Base-by-base conservation (phyloP, 2,888 invertebrate genomes). In the Embidobia sp. region DNA sequence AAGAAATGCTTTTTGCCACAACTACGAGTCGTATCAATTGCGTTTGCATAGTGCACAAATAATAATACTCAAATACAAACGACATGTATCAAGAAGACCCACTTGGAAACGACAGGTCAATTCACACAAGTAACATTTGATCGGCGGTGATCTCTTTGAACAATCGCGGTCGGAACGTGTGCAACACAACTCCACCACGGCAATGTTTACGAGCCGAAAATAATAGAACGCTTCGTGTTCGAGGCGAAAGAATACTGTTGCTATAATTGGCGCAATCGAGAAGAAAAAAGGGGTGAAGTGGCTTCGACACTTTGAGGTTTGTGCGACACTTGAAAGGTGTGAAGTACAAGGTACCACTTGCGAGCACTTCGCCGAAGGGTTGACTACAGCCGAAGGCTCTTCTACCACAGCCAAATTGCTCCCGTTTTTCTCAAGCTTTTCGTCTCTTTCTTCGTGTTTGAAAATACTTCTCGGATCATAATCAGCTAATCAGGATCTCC, bases 261-360 rank as follows among this genome's bases (percentile, higher is more conserved):
- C 46, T 33, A 11, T 61, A 72, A 72, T 63, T 72, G 61, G 46
- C 33, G 51, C 22, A 55, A 37, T 46, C 22, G 61, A 61, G 35
- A 33, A 18, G 40, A 42, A 59, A 42, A 49, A 72, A 72, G 15
- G 51, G 53, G 35, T 63, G 26, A 63, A 72, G 53, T 53, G 15
- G 44, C 40, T 16, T 70, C 70, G 53, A 70, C 70, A 70, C 61
- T 53, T 70, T 44, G 57, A 75, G 59, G 63, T 35, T 64, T 55
- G 57, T 57, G 55, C 40, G 55, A 59, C 59, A 76, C 70, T 76
- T 37, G 49, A 76, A 59, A 76, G 76, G 57, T 66, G 70, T 53
- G 37, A 76, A 69, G 59, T 66, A 66, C 11, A 37, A 35, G 66
- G 74, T 53, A 57, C 53, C 42, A 61, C 53, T 53, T 11, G 27